Base-by-base conservation (phyloP, 2,888 invertebrate genomes). In the Chrysomela aeneicollis region DNA sequence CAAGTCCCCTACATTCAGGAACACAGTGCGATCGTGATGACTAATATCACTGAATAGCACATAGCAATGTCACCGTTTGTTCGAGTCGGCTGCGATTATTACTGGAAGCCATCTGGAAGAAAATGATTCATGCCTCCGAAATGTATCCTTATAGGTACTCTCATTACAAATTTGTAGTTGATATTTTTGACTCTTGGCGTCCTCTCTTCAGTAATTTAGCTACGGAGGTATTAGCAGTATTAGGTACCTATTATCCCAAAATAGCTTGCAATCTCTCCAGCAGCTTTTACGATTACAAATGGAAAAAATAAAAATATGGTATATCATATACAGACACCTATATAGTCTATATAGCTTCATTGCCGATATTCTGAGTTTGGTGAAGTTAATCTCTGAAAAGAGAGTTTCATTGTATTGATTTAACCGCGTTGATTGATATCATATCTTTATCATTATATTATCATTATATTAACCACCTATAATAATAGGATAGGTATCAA, bases 1-100 rank as follows among this genome's bases (percentile, higher is more conserved):
- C 78, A 73, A 71, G 76, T 72, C 73, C 69, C 59, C 54, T 70
- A 61, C 58, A 52, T 61, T 57, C 57, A 55, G 42, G 61, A n/a
- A 59, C 54, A 60, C 60, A 61, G 68, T 63, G 63, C 61, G 64
- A 69, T 68, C 66, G 63, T 63, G 74, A 77, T 79, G 79, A 79
- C 78, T 79, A 79, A 79, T 78, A 42, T 71, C 74, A 42, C 53
- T 63, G 63, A 59, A 73, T 73, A 67, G 60, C 61, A 61, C 52
- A 47, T 26, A 26, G 26, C 26, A 26, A 61, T 59, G 46, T 61
- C 58, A 53, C 50, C 18, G 55, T 60, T 64, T 64, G 60, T 51
- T 57, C 22, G n/a, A 57, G 30, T 57, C 46, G 37, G 47, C 26
- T 57, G 46, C 30, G 22, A 22, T n/a, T 37, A 42, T 15, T 42